phyloP scores from a whole-genome alignment of 2,113 vertebrate species.

The Phalacrocorax brasilianus region DNA sequence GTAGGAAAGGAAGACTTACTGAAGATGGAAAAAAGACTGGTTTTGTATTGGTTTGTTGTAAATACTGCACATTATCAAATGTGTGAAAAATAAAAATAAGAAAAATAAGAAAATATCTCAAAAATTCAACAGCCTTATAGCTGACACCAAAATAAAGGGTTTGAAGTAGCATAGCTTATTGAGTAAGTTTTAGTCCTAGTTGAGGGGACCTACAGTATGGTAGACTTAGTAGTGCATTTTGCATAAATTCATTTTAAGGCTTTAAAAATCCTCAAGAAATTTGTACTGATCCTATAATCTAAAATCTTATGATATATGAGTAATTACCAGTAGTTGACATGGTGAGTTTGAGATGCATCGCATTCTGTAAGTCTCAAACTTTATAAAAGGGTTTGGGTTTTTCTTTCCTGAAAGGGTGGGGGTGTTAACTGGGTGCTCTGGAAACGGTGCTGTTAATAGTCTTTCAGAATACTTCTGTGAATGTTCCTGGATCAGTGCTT shows the following conservation, averaged over 20 bases:
- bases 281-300: conserved; percentile 72
- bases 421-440: not conserved
- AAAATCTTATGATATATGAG: not conserved
- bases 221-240: conserved; percentile 42
- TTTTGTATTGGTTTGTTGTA: not conserved
- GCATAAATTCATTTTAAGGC: conserved; percentile 50
- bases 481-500: conserved; percentile 72
- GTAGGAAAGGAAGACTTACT: not conserved
- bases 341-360: not conserved
- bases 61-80: not conserved
- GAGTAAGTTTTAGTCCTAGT: not conserved
- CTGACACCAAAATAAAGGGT: not conserved
- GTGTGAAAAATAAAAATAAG: not conserved
- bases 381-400: not conserved
- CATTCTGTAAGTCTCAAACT: not conserved
- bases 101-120: not conserved
- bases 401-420: no score
- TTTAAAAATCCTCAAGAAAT: conserved; percentile 71
- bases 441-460: not conserved
- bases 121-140: not conserved
- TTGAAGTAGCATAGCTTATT: not conserved
- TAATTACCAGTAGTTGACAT: not conserved
- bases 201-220: conserved; percentile 71
- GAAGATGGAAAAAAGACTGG: not conserved
- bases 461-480: not conserved